Percentiles rank a stretch among this genome's conserved stretches.
phyloP scores from a whole-genome alignment of 1,140 invertebrate genomes.

The Aphelinus atriplicis region DNA sequence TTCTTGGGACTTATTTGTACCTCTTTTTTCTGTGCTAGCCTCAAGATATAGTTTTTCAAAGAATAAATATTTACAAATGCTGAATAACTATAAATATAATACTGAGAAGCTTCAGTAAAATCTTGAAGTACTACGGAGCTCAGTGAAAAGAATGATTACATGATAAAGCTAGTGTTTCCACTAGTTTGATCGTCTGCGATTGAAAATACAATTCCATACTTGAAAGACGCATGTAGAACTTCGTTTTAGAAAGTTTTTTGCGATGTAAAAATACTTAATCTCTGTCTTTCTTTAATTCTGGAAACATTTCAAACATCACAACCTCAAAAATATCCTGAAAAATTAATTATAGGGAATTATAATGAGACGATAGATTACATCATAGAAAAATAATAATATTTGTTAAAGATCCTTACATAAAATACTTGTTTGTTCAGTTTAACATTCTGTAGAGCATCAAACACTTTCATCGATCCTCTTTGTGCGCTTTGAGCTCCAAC shows the following conservation, averaged over 20 bases:
- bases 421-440: conserved; percentile 90
- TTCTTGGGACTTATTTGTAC: too few relatives aligned
- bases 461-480: conserved; percentile 85
- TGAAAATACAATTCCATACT: conserved; percentile 16
- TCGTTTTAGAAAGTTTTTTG: conserved; percentile 1
- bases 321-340: conserved; percentile 80
- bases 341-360: conserved; percentile 40
- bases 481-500: conserved; percentile 87
- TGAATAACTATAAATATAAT: conserved; percentile 27
- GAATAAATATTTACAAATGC: not conserved
- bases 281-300: conserved; percentile 71
- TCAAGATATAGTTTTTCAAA: too few relatives aligned
- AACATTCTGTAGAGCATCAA: conserved; percentile 86
- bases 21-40: too few relatives aligned
- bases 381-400: conserved; percentile 21
- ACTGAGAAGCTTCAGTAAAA: conserved; percentile 22
- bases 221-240: conserved; percentile 10
- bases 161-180: conserved; percentile 25
- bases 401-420: conserved; percentile 77
- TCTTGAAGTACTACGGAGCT: not conserved
- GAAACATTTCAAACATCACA: conserved; percentile 78
- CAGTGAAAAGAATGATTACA: conserved; percentile 11
- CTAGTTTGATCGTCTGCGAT: conserved; percentile 17
- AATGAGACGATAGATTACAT: not conserved
- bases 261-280: conserved; percentile 40